Conservation (phyloP, 2,888 invertebrate genomes). For the Chrysolina americana region DNA sequence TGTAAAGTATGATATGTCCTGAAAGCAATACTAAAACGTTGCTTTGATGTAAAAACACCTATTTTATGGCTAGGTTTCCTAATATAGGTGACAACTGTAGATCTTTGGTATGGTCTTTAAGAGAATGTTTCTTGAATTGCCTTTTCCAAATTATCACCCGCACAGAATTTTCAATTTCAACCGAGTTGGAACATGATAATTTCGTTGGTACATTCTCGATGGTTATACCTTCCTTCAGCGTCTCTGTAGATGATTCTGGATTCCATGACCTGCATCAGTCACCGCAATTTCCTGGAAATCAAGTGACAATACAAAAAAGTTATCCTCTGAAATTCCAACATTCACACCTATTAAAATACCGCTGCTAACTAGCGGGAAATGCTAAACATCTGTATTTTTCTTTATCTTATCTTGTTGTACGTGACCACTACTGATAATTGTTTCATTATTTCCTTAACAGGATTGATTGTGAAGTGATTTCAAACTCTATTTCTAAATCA, state of each 20-base stretch:
- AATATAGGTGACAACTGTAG: too few species aligned
- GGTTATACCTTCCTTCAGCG: too few species aligned
- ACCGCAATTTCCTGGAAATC: conserved; percentile 7
- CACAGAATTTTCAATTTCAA: too few species aligned
- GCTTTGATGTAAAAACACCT: too few species aligned
- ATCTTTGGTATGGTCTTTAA: too few species aligned
- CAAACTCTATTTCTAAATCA: not conserved
- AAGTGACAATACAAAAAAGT: not conserved
- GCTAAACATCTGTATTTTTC: not conserved
- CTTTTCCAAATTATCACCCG: too few species aligned
- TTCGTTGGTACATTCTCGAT: too few species aligned
- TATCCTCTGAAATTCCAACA: not conserved
- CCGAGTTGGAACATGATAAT: too few species aligned
- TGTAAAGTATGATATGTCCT: too few species aligned
- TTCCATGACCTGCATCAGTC: not conserved
- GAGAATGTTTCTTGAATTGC: too few species aligned
- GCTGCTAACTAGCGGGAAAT: conserved; percentile 7
- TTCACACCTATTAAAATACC: conserved; percentile 24
- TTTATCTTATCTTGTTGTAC: not conserved
- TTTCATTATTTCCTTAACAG: conserved; percentile 7
- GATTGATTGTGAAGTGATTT: not conserved
- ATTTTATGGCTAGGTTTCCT: too few species aligned
- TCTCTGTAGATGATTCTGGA: not conserved
- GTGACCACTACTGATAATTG: not conserved
- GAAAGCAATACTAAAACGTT: too few species aligned